Conservation (phyloP, 2,797 vertebrate species). For the Urocyon cinereoargenteus region DNA sequence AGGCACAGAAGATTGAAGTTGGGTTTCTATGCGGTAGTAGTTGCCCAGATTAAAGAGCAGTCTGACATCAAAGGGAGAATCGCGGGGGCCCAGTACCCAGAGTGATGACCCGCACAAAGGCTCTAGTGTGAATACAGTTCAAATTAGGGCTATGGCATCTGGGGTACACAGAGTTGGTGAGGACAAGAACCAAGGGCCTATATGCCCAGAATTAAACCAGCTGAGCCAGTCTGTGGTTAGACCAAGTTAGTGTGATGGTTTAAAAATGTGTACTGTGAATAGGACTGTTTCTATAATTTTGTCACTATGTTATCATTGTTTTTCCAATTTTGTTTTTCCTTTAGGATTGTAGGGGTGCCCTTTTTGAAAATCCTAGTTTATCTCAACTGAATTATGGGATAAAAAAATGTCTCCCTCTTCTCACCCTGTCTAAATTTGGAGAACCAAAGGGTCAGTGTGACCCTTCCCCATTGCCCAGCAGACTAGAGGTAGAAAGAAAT, state of each 20-base stretch:
- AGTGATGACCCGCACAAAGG: neutral
- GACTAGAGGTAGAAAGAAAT: neutral
- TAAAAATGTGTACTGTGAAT: slow-evolving; percentile 31
- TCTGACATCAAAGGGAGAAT: neutral
- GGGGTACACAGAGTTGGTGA: neutral
- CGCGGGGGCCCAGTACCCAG: neutral
- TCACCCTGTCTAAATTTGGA: neutral
- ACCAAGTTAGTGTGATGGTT: neutral
- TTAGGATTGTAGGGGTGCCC: neutral
- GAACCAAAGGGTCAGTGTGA: neutral
- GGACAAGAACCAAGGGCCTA: neutral
- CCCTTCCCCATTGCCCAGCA: too few relatives aligned
- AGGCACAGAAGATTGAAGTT: neutral
- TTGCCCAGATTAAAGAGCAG: neutral
- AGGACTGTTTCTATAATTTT: neutral
- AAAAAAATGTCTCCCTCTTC: neutral
- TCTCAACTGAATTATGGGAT: neutral
- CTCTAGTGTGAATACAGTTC: neutral
- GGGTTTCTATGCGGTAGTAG: neutral
- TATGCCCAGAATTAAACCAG: neutral
- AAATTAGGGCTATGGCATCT: neutral
- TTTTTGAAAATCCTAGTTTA: slow-evolving; percentile 4
- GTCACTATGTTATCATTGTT: neutral
- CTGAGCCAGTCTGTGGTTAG: slow-evolving; percentile 37
- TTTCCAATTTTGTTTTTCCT: neutral